Evolutionary conservation across 2,888 invertebrate genomes (phyloP).

Genomic region (Thelaira solivaga): DNA sequence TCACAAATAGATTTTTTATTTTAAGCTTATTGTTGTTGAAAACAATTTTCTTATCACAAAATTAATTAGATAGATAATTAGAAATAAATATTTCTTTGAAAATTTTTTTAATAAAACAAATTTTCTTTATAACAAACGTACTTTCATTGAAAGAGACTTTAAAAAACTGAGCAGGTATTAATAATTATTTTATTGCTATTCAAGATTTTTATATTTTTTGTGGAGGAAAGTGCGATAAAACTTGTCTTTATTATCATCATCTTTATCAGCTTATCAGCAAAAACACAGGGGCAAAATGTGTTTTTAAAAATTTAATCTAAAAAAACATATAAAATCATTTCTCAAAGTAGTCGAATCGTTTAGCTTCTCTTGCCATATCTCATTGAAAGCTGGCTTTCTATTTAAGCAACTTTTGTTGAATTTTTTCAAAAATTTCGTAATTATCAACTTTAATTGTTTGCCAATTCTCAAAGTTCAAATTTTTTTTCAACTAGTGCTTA

Average conservation of each 20-base stretch:
- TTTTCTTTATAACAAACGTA: not conserved
- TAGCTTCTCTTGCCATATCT: too few species aligned
- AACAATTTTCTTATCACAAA: too few species aligned
- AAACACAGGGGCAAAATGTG: not conserved
- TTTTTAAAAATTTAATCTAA: not conserved
- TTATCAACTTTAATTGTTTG: too few species aligned
- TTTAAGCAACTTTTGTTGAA: too few species aligned
- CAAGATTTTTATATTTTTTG: not conserved
- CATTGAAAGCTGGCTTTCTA: too few species aligned
- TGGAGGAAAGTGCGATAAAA: constrained; percentile 4
- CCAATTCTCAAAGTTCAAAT: too few species aligned
- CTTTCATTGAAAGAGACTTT: not conserved
- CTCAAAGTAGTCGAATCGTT: too few species aligned
- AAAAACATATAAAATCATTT: too few species aligned
- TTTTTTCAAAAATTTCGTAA: too few species aligned
- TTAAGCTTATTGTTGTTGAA: too few species aligned
- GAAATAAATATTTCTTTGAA: not conserved
- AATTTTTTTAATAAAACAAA: not conserved
- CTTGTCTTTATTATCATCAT: not conserved
- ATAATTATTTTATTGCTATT: not conserved
- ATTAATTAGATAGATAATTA: too few species aligned
- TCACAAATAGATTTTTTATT: not conserved
- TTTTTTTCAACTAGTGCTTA: too few species aligned
- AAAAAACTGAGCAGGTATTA: constrained; percentile 13
- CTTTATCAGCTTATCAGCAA: constrained; percentile 2